Percentiles rank a stretch among this genome's conserved stretches.
These are phyloP conservation scores for Ceyx melanurus DNA, from an alignment of 2,113 vertebrate genomes.

Conservation along the genomic window DNA sequence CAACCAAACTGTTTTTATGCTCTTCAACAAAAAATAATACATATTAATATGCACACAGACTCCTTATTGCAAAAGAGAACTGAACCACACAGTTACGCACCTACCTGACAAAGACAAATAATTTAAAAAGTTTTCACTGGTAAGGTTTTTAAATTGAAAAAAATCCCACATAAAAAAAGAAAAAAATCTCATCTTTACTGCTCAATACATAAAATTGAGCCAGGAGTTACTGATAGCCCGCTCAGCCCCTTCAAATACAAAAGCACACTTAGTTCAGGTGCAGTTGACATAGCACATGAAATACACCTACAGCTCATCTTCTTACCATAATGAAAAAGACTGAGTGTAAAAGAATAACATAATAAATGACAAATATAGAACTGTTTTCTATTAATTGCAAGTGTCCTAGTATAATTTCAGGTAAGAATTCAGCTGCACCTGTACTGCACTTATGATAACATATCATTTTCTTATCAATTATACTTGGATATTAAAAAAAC, in stretches of 20 bases:
- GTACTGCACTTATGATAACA: rapidly evolving
- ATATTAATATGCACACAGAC: not conserved
- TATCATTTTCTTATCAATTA: not conserved
- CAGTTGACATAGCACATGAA: not conserved
- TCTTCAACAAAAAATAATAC: not conserved
- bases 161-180: not conserved
- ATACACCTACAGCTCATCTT: not conserved
- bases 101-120: not conserved
- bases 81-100: not conserved
- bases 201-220: not conserved
- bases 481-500: not conserved
- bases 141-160: not conserved
- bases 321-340: not conserved
- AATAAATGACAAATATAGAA: not conserved
- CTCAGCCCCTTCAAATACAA: not conserved
- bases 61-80: not conserved
- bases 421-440: not conserved
- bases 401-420: not conserved
- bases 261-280: not conserved
- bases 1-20: not conserved
- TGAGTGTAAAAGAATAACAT: not conserved
- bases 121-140: not conserved
- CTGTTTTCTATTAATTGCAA: not conserved
- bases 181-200: not conserved
- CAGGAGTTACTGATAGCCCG: not conserved